Conservation (phyloP, 2,888 invertebrate species). For the Lasius platythorax region DNA sequence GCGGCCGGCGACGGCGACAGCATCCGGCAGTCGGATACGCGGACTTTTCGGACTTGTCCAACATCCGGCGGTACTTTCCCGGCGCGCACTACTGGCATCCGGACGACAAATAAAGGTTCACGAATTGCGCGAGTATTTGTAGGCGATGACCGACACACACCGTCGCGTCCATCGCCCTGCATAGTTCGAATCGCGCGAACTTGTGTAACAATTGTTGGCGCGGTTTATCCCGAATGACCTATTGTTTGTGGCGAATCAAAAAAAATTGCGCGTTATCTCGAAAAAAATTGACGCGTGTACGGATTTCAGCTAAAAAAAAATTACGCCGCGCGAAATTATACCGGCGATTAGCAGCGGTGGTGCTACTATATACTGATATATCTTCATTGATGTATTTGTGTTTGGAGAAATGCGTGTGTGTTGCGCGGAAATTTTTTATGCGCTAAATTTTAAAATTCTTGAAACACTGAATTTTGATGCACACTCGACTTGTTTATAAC, state of each 20-base stretch:
- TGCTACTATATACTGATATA: background rate
- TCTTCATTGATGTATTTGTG: background rate
- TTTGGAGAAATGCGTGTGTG: background rate
- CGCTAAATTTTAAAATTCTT: background rate
- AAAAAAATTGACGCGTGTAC: slow-evolving; percentile 8
- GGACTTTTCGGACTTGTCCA: slow-evolving; percentile 73
- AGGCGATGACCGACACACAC: slow-evolving; percentile 36
- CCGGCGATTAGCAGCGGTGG: background rate
- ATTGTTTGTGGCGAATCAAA: slow-evolving; percentile 36
- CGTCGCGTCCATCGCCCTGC: background rate
- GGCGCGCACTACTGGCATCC: slow-evolving; percentile 27
- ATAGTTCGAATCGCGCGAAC: slow-evolving; percentile 39
- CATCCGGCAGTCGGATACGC: slow-evolving; percentile 72
- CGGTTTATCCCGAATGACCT: slow-evolving; percentile 44
- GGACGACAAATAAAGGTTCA: slow-evolving; percentile 58
- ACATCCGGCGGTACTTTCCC: slow-evolving; percentile 65
- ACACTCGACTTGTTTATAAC: slow-evolving; percentile 16
- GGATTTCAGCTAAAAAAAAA: background rate
- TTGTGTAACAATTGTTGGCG: slow-evolving; percentile 42
- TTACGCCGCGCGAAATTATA: background rate
- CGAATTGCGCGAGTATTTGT: slow-evolving; percentile 48
- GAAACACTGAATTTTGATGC: background rate
- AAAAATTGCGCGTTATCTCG: slow-evolving; percentile 6
- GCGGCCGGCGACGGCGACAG: slow-evolving; percentile 60
- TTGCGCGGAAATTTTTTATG: background rate